Evolutionary conservation across 1,140 invertebrate species (phyloP).

Genomic region (Copidosoma floridanum): DNA sequence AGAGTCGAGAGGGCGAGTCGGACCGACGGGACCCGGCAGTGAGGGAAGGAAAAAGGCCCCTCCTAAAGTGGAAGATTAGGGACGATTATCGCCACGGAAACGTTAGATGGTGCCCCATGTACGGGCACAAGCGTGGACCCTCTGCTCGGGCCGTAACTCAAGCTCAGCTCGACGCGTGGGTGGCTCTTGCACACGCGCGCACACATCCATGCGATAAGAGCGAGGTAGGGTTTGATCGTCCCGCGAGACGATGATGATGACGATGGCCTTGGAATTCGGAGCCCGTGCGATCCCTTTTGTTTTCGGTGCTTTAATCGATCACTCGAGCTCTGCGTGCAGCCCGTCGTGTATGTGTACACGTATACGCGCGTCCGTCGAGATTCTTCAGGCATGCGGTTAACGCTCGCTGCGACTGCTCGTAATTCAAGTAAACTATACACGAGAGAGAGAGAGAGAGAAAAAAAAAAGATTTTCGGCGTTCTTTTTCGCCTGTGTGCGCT

Average conservation of each 20-base stretch:
- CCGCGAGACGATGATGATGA: not conserved
- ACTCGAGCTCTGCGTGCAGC: too few species aligned
- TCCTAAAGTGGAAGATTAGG: slow-evolving; percentile 57
- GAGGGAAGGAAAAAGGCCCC: not conserved
- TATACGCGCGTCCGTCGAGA: not conserved
- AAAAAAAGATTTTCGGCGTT: not conserved
- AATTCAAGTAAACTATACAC: slow-evolving; percentile 8
- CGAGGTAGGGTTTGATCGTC: too few species aligned
- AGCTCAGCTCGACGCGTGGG: slow-evolving; percentile 42
- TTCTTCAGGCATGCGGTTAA: not conserved
- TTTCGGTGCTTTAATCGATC: slow-evolving; percentile 16
- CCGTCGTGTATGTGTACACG: not conserved
- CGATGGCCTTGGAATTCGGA: slow-evolving; percentile 1
- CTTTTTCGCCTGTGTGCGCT: not conserved
- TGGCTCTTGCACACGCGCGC: slow-evolving; percentile 31
- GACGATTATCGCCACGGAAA: slow-evolving; percentile 50
- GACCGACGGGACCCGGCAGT: too few species aligned
- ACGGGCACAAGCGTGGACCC: too few species aligned
- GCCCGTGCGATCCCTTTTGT: not conserved
- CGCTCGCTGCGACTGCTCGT: not conserved
- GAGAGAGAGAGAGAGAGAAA: too few species aligned
- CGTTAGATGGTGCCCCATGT: slow-evolving; percentile 42
- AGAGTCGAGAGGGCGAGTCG: too few species aligned
- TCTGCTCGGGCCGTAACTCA: slow-evolving; percentile 50
- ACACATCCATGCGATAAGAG: too few species aligned